Percentiles rank a stretch among this genome's conserved stretches.
Conservation (phyloP, 2,797 vertebrate species). For the Falco novaeseelandiae region DNA sequence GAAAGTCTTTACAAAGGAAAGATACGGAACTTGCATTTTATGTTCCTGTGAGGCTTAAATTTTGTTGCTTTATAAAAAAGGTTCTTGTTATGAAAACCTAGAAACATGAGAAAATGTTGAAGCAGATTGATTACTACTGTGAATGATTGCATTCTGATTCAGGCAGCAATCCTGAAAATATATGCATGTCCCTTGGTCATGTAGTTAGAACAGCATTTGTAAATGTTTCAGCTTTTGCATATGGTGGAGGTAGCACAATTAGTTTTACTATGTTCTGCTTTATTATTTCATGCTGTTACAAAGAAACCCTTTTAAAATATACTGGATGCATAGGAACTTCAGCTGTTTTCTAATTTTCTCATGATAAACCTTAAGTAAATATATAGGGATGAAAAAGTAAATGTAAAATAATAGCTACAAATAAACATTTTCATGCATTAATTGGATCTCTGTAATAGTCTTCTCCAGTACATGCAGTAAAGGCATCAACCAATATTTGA, state of each 20-base stretch:
- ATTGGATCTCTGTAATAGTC: not conserved
- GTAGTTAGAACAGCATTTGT: not conserved
- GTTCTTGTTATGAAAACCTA: not conserved
- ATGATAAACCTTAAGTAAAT: not conserved
- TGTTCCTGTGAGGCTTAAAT: not conserved
- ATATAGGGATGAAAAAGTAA: not conserved
- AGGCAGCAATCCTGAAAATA: not conserved
- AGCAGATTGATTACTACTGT: not conserved
- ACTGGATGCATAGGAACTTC: not conserved
- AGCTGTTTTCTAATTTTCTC: not conserved
- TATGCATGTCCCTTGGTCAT: rapidly evolving
- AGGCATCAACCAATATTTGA: not conserved
- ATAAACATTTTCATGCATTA: not conserved
- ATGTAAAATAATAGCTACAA: not conserved
- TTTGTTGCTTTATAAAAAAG: not conserved
- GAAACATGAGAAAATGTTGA: not conserved
- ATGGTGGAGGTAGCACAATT: not conserved
- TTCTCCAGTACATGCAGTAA: not conserved
- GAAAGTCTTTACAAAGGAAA: not conserved
- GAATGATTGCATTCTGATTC: not conserved
- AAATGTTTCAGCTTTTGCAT: not conserved
- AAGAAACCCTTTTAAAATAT: not conserved
- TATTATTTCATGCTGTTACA: not conserved
- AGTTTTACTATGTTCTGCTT: not conserved
- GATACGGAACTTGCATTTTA: not conserved